A percentile compares a stretch with the other conserved stretches of the same genome.
phyloP scores from a whole-genome alignment of 2,797 vertebrate genomes.

The Sebastes cheni region DNA sequence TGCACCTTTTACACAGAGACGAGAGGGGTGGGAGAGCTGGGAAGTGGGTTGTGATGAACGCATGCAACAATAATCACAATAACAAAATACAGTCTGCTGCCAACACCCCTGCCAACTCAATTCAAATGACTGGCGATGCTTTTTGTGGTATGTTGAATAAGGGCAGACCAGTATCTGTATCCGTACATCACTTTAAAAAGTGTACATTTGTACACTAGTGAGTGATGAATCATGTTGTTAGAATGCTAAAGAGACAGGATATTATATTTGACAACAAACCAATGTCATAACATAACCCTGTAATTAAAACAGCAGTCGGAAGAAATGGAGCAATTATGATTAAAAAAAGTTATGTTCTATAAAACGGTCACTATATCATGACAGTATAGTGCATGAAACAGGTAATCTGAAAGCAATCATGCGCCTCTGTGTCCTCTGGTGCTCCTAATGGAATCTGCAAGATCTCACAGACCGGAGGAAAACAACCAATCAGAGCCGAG shows the following conservation, averaged over 20 bases:
- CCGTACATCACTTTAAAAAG: not conserved
- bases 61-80: conserved; percentile 67
- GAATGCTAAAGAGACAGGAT: not conserved
- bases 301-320: not conserved
- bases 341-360: too few species aligned
- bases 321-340: too few species aligned
- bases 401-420: too few species aligned
- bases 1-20: conserved; percentile 30
- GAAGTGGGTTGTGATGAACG: conserved; percentile 47
- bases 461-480: too few species aligned
- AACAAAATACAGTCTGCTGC: conserved; percentile 34
- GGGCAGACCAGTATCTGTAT: not conserved
- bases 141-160: not conserved
- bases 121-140: not conserved
- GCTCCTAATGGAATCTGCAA: too few species aligned
- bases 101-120: conserved; percentile 38
- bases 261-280: not conserved
- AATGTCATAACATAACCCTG: not conserved
- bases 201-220: not conserved
- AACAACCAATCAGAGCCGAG: too few species aligned
- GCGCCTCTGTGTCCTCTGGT: too few species aligned
- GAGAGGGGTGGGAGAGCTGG: conserved; percentile 26
- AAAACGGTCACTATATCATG: too few species aligned
- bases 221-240: not conserved
- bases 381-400: too few species aligned